phyloP scores from a whole-genome alignment of 1,140 invertebrate species.

The Brachionus asplanchnoidis region DNA sequence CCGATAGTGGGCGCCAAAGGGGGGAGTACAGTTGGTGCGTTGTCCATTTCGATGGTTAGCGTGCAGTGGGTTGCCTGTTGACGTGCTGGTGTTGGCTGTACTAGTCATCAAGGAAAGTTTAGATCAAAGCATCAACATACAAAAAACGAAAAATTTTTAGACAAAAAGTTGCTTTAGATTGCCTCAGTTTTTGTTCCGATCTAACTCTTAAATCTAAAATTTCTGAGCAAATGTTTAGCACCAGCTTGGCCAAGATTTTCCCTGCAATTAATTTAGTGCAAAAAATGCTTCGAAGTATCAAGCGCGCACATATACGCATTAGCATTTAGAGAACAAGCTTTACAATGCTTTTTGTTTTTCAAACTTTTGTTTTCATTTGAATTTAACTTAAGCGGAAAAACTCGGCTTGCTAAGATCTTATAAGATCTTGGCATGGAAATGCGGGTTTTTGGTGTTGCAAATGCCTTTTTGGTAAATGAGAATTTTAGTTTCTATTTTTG shows the following conservation, averaged over 20 bases:
- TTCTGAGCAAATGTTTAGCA: slow-evolving; percentile 3
- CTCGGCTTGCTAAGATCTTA: background rate
- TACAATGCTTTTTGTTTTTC: background rate
- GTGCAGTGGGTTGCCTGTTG: background rate
- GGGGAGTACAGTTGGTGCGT: background rate
- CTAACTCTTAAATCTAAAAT: slow-evolving; percentile 1
- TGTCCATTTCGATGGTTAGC: background rate
- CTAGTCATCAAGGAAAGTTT: slow-evolving; percentile 25
- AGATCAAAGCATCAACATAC: slow-evolving; percentile 16
- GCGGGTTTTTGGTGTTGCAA: background rate
- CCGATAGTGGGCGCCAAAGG: background rate
- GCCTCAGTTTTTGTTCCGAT: background rate
- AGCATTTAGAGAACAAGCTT: background rate
- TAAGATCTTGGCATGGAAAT: no score
- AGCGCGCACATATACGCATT: slow-evolving; percentile 6
- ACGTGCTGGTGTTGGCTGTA: slow-evolving; percentile 20
- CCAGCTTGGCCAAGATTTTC: background rate
- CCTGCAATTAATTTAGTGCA: background rate
- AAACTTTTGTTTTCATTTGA: background rate
- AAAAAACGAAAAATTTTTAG: slow-evolving; percentile 29
- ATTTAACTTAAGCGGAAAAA: background rate
- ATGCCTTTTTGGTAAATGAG: background rate
- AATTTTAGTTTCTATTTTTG: background rate
- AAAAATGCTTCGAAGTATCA: slow-evolving; percentile 9
- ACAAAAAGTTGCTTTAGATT: background rate